These are phyloP conservation scores for Malurus leucopterus DNA, from an alignment of 2,797 vertebrate species.

Conservation along the genomic window DNA sequence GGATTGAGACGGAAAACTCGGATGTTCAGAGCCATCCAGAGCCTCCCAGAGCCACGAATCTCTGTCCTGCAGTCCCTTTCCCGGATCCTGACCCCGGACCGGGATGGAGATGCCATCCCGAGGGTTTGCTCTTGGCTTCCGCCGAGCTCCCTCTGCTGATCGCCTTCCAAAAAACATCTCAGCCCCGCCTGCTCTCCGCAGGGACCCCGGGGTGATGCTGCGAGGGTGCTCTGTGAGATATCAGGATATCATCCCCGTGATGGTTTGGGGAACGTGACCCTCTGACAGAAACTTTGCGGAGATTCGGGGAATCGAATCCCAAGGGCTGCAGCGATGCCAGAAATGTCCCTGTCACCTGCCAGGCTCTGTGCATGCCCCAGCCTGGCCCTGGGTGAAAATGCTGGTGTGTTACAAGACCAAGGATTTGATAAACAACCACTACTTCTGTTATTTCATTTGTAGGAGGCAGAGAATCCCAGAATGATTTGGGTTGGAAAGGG, in stretches of 20 bases:
- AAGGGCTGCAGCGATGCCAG: background rate
- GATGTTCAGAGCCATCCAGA: background rate
- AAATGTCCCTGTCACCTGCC: background rate
- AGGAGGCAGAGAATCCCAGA: background rate
- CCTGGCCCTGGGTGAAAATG: background rate
- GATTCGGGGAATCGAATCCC: background rate
- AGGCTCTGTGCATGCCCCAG: background rate
- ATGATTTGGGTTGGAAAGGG: background rate
- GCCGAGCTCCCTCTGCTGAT: conserved; percentile 55
- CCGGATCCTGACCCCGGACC: fast-evolving
- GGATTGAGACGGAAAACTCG: background rate
- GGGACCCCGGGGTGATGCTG: background rate
- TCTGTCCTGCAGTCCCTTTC: background rate
- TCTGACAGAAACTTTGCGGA: background rate
- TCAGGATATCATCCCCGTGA: background rate
- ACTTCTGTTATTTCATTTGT: background rate
- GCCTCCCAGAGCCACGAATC: background rate
- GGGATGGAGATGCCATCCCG: background rate
- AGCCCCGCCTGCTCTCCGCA: fast-evolving
- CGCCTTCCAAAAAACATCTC: background rate
- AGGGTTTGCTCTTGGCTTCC: conserved; percentile 1
- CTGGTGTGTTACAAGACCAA: background rate
- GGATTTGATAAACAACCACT: background rate
- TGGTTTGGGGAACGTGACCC: fast-evolving
- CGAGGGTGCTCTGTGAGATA: background rate